These are phyloP conservation scores for Thecocarcelia acutangulata DNA, from an alignment of 2,888 invertebrate species.

Conservation along the genomic window DNA sequence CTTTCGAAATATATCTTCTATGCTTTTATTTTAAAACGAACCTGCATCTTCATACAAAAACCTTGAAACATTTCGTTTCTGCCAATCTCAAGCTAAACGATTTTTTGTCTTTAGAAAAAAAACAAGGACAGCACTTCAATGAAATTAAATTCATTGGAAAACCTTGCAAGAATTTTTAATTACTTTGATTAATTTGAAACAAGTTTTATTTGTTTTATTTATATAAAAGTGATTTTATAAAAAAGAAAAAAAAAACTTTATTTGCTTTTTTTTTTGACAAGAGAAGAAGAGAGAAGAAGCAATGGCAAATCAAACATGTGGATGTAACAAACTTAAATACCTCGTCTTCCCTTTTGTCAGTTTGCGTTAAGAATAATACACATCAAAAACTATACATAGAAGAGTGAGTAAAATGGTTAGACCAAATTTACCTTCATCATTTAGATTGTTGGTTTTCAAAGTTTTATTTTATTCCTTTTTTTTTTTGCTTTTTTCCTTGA, in stretches of 20 bases:
- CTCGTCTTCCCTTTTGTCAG: neutral
- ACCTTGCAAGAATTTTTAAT: slow-evolving; percentile 75
- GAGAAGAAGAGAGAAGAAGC: slow-evolving; percentile 12
- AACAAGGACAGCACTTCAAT: slow-evolving; percentile 60
- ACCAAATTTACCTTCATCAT: neutral
- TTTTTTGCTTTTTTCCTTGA: neutral
- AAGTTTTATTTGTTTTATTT: slow-evolving; percentile 49
- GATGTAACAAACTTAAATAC: neutral
- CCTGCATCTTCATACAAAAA: too few species aligned
- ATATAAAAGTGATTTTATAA: slow-evolving; percentile 4
- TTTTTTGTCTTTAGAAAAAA: neutral
- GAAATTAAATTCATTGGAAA: slow-evolving; percentile 74
- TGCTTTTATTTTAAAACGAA: too few species aligned
- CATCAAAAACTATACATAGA: too few species aligned
- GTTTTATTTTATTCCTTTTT: slow-evolving; percentile 39
- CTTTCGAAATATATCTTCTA: too few species aligned
- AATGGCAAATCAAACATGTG: slow-evolving; percentile 10
- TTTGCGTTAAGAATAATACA: neutral
- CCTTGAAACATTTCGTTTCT: neutral
- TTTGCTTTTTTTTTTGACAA: slow-evolving; percentile 4
- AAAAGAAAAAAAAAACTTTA: neutral
- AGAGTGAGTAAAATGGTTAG: neutral
- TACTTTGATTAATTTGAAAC: slow-evolving; percentile 75
- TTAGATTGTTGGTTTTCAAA: neutral
- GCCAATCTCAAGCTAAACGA: neutral